phyloP scores from a whole-genome alignment of 2,113 vertebrate species.

The Calidris pugnax region DNA sequence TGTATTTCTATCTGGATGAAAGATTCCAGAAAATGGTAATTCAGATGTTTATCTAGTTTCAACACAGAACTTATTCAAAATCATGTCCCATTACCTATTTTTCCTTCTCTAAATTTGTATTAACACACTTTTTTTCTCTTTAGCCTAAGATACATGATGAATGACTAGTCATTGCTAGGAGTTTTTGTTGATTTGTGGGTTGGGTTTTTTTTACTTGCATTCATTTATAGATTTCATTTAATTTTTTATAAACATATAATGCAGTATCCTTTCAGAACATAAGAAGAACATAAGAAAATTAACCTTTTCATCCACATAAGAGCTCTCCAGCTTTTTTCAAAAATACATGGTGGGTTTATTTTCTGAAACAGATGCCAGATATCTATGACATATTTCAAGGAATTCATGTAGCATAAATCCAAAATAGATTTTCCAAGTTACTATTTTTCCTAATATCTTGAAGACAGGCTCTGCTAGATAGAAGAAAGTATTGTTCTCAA shows the following conservation, averaged over 20 bases:
- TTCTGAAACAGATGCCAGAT: neutral
- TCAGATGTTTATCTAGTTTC: neutral
- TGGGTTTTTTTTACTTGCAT: neutral
- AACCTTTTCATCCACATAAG: neutral
- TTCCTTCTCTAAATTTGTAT: neutral
- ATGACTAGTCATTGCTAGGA: neutral
- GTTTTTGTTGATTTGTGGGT: neutral
- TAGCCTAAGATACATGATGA: neutral
- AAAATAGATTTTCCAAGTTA: neutral
- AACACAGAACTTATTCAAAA: neutral
- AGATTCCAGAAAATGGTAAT: neutral
- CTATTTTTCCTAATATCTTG: neutral
- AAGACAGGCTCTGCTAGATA: neutral
- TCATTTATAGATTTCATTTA: neutral
- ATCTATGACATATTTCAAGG: neutral
- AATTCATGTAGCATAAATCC: neutral
- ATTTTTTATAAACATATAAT: neutral
- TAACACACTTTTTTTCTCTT: neutral
- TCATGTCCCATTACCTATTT: neutral
- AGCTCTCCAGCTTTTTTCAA: neutral
- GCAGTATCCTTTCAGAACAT: neutral
- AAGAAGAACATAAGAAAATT: no score
- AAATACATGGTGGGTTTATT: neutral
- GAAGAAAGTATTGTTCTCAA: neutral
- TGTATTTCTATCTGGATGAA: neutral